Conservation (phyloP, 2,113 vertebrate genomes). For the Puntigrus tetrazona region DNA sequence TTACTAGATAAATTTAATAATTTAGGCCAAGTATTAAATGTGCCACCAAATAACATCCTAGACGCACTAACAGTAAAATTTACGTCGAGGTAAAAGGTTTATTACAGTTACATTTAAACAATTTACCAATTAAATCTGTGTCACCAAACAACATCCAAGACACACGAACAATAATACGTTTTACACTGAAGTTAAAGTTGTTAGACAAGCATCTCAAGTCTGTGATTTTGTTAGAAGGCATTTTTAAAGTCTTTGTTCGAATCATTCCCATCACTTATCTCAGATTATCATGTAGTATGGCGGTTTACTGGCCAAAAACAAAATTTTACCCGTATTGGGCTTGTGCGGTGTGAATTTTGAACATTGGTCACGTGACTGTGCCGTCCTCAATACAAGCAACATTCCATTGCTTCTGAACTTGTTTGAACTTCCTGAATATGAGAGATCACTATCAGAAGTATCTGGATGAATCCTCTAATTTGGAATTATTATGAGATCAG, state of each 20-base stretch:
- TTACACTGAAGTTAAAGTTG: not conserved
- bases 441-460: constrained; percentile 6
- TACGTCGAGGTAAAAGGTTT: too few species aligned
- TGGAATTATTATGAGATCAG: not conserved
- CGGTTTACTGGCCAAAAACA: not conserved
- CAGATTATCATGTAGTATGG: not conserved
- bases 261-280: not conserved
- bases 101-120: too few species aligned
- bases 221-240: not conserved
- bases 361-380: not conserved
- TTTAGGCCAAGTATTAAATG: too few species aligned
- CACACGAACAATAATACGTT: not conserved
- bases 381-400: not conserved
- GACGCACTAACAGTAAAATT: too few species aligned
- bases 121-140: too few species aligned
- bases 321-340: not conserved
- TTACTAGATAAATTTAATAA: too few species aligned
- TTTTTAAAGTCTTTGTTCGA: not conserved
- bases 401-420: constrained; percentile 20
- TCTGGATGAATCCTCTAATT: constrained; percentile 9
- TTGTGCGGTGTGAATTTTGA: not conserved
- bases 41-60: too few species aligned
- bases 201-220: not conserved
- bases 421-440: constrained; percentile 28
- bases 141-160: not conserved